These are phyloP conservation scores for Pagetopsis macropterus DNA, from an alignment of 2,797 vertebrate species.

Conservation along the genomic window DNA sequence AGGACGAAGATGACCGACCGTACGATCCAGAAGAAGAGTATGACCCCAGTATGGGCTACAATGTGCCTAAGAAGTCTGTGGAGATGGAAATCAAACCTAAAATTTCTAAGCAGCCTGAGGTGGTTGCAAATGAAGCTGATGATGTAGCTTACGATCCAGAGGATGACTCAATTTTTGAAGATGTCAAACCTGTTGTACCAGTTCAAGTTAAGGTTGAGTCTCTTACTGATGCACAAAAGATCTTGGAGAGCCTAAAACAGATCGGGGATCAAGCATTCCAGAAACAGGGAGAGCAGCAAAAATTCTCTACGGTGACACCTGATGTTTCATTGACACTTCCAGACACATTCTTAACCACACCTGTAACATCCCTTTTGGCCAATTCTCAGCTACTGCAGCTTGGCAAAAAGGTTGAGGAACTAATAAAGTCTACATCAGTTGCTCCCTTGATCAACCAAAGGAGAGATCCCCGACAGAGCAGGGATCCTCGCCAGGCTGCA, in stretches of 20 bases:
- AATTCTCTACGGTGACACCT: slow-evolving; percentile 80
- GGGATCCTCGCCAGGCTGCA: slow-evolving; percentile 89
- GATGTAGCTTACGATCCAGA: slow-evolving; percentile 98
- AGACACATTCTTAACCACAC: slow-evolving; percentile 87
- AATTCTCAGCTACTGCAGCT: slow-evolving; percentile 87
- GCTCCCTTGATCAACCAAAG: slow-evolving; percentile 84
- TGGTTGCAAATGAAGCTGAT: slow-evolving; percentile 77
- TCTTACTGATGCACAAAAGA: slow-evolving; percentile 87
- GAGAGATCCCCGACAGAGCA: slow-evolving; percentile 88
- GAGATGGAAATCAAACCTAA: slow-evolving; percentile 72
- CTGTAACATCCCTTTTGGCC: slow-evolving; percentile 83
- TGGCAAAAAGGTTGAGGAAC: slow-evolving; percentile 85
- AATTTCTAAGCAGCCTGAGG: slow-evolving; percentile 70
- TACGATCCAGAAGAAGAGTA: slow-evolving; percentile 99
- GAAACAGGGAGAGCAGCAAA: slow-evolving; percentile 88
- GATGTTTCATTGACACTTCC: slow-evolving; percentile 81
- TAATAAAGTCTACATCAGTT: slow-evolving; percentile 77
- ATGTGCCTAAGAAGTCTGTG: slow-evolving; percentile 65
- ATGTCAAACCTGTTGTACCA: slow-evolving; percentile 87
- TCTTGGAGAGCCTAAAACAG: slow-evolving; percentile 89
- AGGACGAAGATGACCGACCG: slow-evolving; percentile 94
- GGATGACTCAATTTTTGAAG: slow-evolving; percentile 96
- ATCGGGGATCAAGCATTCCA: slow-evolving; percentile 89
- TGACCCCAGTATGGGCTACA: slow-evolving; percentile 86
- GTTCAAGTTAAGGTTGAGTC: slow-evolving; percentile 75